Base-by-base conservation (phyloP, 2,113 vertebrate species). In the Forbesichthys agassizii region DNA sequence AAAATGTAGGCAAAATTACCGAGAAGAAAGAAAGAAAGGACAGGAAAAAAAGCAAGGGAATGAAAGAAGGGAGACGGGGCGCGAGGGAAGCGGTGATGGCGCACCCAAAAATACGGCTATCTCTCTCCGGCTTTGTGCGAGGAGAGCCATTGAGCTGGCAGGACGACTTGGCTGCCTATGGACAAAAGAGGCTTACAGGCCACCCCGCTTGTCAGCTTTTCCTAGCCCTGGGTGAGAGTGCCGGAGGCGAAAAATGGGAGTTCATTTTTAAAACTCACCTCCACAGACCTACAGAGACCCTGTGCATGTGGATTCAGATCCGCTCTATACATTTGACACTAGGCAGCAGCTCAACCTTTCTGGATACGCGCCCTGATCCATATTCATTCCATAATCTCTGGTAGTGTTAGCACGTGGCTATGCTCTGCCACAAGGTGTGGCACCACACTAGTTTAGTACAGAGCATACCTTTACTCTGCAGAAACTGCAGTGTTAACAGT, bases 401-500 rank as follows among this genome's bases (percentile, higher is more conserved):
- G 14, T 59, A 64, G 67, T 46, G 68, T 79, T 67, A 64, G 60
- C 55, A 51, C 59, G 61, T 16, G 42, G 36, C 71, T 66, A 52
- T 49, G 7, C 55, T 27, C 79, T 65, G 65, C 42, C 61, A 48
- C 61, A 49, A 4, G 12, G 14, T 33, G 20, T 49, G 3, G 48
- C 12, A 14, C 20, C 4, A 49, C 49, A 9, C 64, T 42, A 61
- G 62, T 71, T 63, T 47, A 68, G n/a, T 33, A 51, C 60, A 33
- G 62, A 68, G 64, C 33, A 27, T 75, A 72, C 75, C 74, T 84
- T 85, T 78, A 70, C 78, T 79, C 20, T 47, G 64, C 67, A 53
- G 68, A 81, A 86, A 65, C 67, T 88, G 88, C 86, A 72, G 84
- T 81, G 88, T 88, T 88, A 87, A 90, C 87, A 89, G 84, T 86